Evolutionary conservation across 1,140 invertebrate genomes (phyloP), one percentile per base, ranked within the genome.

Genomic region (Reticulitermes speratus): DNA sequence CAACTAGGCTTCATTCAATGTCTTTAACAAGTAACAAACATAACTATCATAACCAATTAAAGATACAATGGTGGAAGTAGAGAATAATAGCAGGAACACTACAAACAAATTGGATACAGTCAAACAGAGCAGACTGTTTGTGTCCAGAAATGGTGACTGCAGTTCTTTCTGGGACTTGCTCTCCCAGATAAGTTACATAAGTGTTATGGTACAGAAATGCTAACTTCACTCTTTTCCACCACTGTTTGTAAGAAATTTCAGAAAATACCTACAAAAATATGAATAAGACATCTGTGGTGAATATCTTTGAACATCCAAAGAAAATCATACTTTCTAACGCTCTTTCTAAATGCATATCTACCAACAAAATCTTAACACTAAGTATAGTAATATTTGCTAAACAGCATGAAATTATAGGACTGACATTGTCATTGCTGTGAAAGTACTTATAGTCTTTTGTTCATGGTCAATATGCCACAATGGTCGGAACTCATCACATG

Each of bases 301-400:
- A 9, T 65, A 19, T 65, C 65, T 75, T 30, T 75, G n/a, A 75
- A 75, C 9, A 75, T 75, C 65, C 14, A n/a, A 75, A 7, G 6
- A 65, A 65, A 65, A 65, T 12, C 59, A 19, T 48, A 48, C 9
- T 48, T 48, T 48, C 45, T 55, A 55, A 19, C 52, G 19, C 52
- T 55, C 52, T 52, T 52, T 75, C 11, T 75, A 25, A 65, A n/a
- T 65, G 59, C 21, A 65, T 0, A 25, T 65, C 25, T 75, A 30
- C 65, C 65, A 19, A 75, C 65, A 75, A 30, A 75, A 75, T 75
- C 65, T 75, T 75, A 75, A 75, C n/a, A 75, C 65, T 75, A 75
- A 75, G 65, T 30, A 75, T 25, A 75, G 7, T 1, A 75, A 9
- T 30, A 30, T 16, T 30, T 25, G n/a, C 65, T n/a, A 25, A 55